A percentile compares a stretch with the other conserved stretches of the same genome.
Evolutionary conservation across 2,797 vertebrate genomes (phyloP).

Genomic region (Lycodopsis pacificus): DNA sequence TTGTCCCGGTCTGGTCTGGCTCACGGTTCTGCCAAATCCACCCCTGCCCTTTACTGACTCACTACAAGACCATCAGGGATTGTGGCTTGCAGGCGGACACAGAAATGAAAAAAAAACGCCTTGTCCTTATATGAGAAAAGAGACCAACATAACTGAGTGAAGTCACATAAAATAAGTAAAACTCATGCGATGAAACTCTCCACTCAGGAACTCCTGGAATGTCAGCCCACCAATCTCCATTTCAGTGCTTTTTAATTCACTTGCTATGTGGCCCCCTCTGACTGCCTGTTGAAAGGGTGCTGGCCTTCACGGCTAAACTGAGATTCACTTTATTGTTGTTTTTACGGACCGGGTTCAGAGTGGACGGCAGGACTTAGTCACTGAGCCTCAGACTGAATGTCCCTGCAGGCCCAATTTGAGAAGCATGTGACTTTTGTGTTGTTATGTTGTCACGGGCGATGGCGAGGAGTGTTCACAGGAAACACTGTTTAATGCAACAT

Average conservation of each 20-base stretch:
- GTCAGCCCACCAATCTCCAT: conserved; percentile 49
- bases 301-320: conserved; percentile 1
- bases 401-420: conserved; percentile 26
- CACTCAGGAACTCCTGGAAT: conserved; percentile 45
- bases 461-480: conserved; percentile 1
- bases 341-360: conserved; percentile 44
- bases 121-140: conserved; percentile 33
- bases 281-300: conserved; percentile 13
- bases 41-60: conserved; percentile 54
- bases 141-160: conserved; percentile 34
- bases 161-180: conserved; percentile 51
- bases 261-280: conserved; percentile 30
- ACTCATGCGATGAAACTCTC: conserved; percentile 29
- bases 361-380: conserved; percentile 56
- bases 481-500: conserved; percentile 20
- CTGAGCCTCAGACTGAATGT: conserved; percentile 43
- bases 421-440: conserved; percentile 27
- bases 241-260: conserved; percentile 36
- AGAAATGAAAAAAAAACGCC: not conserved
- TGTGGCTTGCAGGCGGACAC: conserved; percentile 41
- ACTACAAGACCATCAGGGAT: conserved; percentile 34
- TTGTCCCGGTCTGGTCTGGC: conserved; percentile 32
- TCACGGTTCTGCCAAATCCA: conserved; percentile 33
- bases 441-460: conserved; percentile 43
- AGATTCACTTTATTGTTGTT: conserved; percentile 43